Conservation (phyloP, 2,797 vertebrate species). For the Apogon talboti region DNA sequence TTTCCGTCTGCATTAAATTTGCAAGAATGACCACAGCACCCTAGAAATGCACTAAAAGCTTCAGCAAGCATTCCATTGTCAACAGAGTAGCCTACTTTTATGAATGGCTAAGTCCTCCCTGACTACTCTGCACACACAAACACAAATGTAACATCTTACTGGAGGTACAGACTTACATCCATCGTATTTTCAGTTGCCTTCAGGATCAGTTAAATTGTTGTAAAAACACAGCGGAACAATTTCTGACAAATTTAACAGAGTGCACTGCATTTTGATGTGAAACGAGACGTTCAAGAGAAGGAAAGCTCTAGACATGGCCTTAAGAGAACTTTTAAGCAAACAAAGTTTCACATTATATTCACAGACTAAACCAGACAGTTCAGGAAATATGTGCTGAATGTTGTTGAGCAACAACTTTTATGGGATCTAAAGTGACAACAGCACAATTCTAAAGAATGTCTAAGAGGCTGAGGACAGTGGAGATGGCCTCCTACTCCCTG, state of each 20-base stretch:
- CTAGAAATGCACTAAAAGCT: slow-evolving; percentile 43
- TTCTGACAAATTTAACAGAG: neutral
- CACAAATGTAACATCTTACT: neutral
- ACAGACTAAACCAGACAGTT: slow-evolving; percentile 39
- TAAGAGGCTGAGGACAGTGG: slow-evolving; percentile 37
- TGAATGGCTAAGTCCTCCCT: slow-evolving; percentile 10
- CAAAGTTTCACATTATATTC: slow-evolving; percentile 35
- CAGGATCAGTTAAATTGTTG: neutral
- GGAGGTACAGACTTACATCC: slow-evolving; percentile 2
- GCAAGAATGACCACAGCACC: slow-evolving; percentile 28
- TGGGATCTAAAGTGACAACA: slow-evolving; percentile 55
- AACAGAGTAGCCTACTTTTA: slow-evolving; percentile 6
- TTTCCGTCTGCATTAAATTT: slow-evolving; percentile 50
- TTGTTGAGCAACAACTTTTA: slow-evolving; percentile 42
- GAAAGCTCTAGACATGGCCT: neutral
- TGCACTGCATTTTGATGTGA: slow-evolving; percentile 3
- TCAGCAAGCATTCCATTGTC: slow-evolving; percentile 11
- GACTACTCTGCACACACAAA: slow-evolving; percentile 4
- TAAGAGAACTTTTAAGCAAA: slow-evolving; percentile 36
- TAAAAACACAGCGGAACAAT: neutral
- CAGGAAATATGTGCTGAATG: slow-evolving; percentile 35
- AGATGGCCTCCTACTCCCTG: slow-evolving; percentile 45
- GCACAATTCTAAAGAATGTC: slow-evolving; percentile 31
- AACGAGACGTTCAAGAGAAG: slow-evolving; percentile 7
- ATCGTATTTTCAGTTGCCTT: slow-evolving; percentile 7